Percentiles rank a stretch among this genome's conserved stretches.
phyloP scores from a whole-genome alignment of 2,888 invertebrate species.

The Blastobasis adustella region DNA sequence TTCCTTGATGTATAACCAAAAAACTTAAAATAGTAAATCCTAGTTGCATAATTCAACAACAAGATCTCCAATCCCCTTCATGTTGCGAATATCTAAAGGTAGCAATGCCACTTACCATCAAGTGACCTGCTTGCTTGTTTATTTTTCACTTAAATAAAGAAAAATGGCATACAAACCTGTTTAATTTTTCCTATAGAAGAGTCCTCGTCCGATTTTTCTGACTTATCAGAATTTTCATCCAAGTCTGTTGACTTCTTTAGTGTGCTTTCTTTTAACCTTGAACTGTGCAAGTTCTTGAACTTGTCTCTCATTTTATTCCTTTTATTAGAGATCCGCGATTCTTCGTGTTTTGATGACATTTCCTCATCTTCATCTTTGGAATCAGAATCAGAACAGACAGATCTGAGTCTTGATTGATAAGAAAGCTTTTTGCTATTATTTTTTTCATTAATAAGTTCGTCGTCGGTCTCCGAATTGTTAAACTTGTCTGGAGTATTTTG shows the following conservation, averaged over 20 bases:
- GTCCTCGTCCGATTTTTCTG: constrained; percentile 25
- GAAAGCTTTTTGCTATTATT: constrained; percentile 11
- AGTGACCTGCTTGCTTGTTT: too few species aligned
- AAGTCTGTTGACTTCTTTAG: constrained; percentile 10
- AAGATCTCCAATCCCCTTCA: too few species aligned
- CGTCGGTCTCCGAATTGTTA: too few species aligned
- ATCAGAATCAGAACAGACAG: constrained; percentile 19
- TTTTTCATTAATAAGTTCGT: not conserved
- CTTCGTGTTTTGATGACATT: constrained; percentile 22
- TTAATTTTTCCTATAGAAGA: constrained; percentile 41
- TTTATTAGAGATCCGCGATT: constrained; percentile 43
- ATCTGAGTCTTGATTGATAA: constrained; percentile 19
- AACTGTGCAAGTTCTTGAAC: constrained; percentile 39
- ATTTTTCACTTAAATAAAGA: too few species aligned
- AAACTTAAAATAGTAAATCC: too few species aligned
- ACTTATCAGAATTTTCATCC: constrained; percentile 11
- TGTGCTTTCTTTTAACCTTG: constrained; percentile 22
- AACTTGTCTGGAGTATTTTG: too few species aligned
- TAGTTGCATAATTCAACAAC: too few species aligned
- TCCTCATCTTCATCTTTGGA: constrained; percentile 6
- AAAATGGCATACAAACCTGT: constrained; percentile 28
- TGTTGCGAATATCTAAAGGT: too few species aligned
- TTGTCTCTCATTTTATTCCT: constrained; percentile 46
- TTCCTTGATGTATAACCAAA: too few species aligned
- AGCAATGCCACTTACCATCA: too few species aligned